Evolutionary conservation across 2,113 vertebrate species (phyloP).

Genomic region (Heteronetta atricapilla): DNA sequence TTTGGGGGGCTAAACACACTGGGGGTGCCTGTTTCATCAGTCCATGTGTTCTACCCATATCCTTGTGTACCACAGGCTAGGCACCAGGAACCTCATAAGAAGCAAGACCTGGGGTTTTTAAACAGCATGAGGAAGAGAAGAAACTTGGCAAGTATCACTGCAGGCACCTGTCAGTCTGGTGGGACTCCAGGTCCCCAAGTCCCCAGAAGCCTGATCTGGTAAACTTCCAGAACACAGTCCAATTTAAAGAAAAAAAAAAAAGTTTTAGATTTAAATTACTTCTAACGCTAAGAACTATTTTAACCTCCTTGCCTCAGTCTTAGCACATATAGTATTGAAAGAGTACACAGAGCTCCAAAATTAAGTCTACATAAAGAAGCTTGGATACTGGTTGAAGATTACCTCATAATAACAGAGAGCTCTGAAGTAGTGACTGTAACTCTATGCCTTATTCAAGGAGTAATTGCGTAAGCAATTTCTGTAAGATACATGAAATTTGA

Average conservation of each 20-base stretch:
- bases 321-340: background rate
- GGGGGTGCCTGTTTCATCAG: fast-evolving
- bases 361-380: background rate
- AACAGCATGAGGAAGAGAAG: background rate
- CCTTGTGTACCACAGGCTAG: background rate
- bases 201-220: background rate
- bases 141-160: background rate
- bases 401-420: background rate
- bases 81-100: background rate
- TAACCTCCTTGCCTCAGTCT: background rate
- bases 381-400: background rate
- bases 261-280: too few relatives aligned
- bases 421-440: background rate
- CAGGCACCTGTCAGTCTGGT: background rate
- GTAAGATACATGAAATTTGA: slow-evolving; percentile 21
- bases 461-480: background rate
- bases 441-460: background rate
- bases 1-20: background rate
- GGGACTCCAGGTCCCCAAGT: background rate
- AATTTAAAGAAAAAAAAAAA: background rate
- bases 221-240: background rate
- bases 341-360: background rate
- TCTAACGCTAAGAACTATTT: too few relatives aligned
- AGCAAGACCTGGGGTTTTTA: background rate
- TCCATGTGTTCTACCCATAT: background rate